Evolutionary conservation across 2,888 invertebrate species (phyloP), one percentile per base, ranked within the genome.

Genomic region (Heliconius cydno): DNA sequence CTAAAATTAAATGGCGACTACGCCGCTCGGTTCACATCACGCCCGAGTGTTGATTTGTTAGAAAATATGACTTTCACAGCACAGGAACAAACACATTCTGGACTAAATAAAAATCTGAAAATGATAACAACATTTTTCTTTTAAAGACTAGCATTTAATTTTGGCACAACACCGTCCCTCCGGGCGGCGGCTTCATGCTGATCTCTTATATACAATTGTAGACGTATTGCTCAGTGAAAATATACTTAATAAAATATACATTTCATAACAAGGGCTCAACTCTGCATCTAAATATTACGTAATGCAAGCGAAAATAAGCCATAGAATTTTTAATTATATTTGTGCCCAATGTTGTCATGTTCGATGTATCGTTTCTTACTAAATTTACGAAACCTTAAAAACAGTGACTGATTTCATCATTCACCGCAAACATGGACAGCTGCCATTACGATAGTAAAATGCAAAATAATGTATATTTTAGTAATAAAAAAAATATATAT

Each of bases 311-410:
- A 91, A 89, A 88, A 87, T 82, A 90, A 91, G 90, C 89, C 87
- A 88, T 90, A 90, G 90, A 89, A 88, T 87, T 89, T 89, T 90
- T 90, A 90, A 88, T 86, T 88, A 90, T 92, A 92, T 92, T 94
- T 94, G 94, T 94, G 94, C 94, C 94, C 94, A 93, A 94, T 93
- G 91, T 91, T 94, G 94, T 94, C 94, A 94, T 94, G 94, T 94
- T 94, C 94, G 94, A 94, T 94, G 94, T 94, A 94, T 93, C 89
- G 89, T 92, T 94, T 92, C 89, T 89, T 90, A 91, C 90, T 87
- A 89, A 19, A 91, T 90, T 91, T 90, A 92, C 91, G 93, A 93
- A 93, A 94, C 91, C 92, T 92, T 92, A 91, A 4, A 12, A 87
- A 88, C 89, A 90, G 89, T 89, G 89, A 91, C 84, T 89, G 91